phyloP scores from a whole-genome alignment of 2,888 invertebrate species.

The Glyphotaelius pellucidus region DNA sequence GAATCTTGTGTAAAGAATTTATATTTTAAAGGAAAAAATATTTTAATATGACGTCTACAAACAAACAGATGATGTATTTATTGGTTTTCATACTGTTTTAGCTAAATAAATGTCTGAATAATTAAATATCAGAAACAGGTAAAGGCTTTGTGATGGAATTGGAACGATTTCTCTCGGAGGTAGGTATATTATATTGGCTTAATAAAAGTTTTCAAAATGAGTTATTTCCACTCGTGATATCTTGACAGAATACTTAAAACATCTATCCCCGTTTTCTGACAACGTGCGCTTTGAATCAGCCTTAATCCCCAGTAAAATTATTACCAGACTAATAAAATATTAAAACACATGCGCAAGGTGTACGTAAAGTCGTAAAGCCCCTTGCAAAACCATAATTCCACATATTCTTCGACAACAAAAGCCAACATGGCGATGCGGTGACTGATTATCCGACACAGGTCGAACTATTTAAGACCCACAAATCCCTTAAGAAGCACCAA shows the following conservation, averaged over 20 bases:
- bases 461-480: constrained; percentile 53
- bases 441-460: constrained; percentile 51
- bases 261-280: neutral
- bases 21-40: too few species aligned
- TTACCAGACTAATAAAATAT: constrained; percentile 32
- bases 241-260: neutral
- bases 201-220: neutral
- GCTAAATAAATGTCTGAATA: too few species aligned
- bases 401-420: constrained; percentile 50
- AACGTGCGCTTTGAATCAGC: neutral
- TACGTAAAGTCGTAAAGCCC: constrained; percentile 3
- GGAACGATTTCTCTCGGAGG: too few species aligned
- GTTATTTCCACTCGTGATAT: neutral
- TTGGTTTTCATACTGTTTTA: too few species aligned
- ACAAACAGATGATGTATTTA: too few species aligned
- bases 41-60: too few species aligned
- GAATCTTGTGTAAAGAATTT: too few species aligned
- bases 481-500: constrained; percentile 55
- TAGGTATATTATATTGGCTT: neutral
- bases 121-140: too few species aligned
- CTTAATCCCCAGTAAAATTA: neutral
- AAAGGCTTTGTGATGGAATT: neutral
- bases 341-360: constrained; percentile 26
- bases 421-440: constrained; percentile 51
- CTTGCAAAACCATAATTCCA: constrained; percentile 49